Base-by-base conservation (phyloP, 2,113 vertebrate genomes). In the Plestiodon gilberti region DNA sequence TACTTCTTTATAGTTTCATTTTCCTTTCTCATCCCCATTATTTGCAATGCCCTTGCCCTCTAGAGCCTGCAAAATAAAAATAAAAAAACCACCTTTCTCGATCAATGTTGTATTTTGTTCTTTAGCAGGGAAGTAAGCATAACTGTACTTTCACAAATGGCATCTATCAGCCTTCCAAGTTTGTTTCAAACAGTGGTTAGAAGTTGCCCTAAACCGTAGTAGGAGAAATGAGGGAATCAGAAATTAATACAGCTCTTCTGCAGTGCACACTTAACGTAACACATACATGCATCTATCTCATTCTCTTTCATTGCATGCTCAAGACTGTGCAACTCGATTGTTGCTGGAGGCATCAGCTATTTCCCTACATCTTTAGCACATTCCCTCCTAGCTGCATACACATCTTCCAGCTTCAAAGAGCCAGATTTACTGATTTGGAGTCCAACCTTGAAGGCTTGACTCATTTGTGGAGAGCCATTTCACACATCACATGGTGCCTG, bases 1-100 rank as follows among this genome's bases (percentile, higher is more conserved):
- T 94, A 92, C 89, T 95, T 93, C 90, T 95, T 96, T 95, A 95
- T 90, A 91, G 95, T 93, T 96, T 90, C 89, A 95, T 95, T 96
- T 95, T 89, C 78, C 86, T 90, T 86, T 78, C 2, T 83, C 87
- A 83, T 92, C 85, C 85, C 84, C 71, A 81, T 81, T 92, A 90
- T 88, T 85, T 95, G 79, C n/a, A 92, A 23, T 93, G 90, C 75
- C 93, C 94, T 96, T 94, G 93, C 83, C 87, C 90, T 89, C 90
- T 87, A 90, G 90, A 83, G 88, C 80, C 73, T 87, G 33, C 22
- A 83, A 90, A 91, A 90, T 73, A 83, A 85, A 89, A 93, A 33
- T 67, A 48, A 48, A 48, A 48, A 48, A 48, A 48, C n/a, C n/a
- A n/a, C 35, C 55, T 87, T 84, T 90, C 87, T 91, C 79, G 67